phyloP scores from a whole-genome alignment of 2,888 invertebrate genomes.

The Drosophila anomalipes region DNA sequence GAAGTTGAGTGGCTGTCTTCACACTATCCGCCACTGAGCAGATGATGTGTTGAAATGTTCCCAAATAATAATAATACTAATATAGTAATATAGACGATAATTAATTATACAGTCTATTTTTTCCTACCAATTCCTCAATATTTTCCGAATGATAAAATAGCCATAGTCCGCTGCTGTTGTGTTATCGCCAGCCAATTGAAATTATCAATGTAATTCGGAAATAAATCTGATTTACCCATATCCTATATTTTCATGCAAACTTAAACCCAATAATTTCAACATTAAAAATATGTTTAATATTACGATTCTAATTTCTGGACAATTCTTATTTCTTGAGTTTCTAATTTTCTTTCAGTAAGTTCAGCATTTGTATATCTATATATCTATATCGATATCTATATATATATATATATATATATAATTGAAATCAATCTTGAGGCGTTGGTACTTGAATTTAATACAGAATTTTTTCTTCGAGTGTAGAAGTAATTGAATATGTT shows the following conservation, averaged over 20 bases:
- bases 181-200: neutral
- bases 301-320: neutral
- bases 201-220: neutral
- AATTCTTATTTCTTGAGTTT: neutral
- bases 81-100: neutral
- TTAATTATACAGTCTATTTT: neutral
- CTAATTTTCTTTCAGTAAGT: neutral
- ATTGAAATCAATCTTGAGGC: neutral
- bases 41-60: constrained; percentile 6
- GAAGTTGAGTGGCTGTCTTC: neutral
- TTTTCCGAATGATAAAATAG: neutral
- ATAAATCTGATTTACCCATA: neutral
- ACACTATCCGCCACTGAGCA: constrained; percentile 2
- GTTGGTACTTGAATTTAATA: neutral
- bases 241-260: neutral
- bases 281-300: neutral
- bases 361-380: neutral
- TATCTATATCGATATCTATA: no score
- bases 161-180: neutral
- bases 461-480: neutral
- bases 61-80: neutral
- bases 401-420: neutral
- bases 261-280: neutral
- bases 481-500: neutral
- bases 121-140: neutral